These are phyloP conservation scores for Nephrotoma guestfalica DNA, from an alignment of 2,888 invertebrate genomes.

Conservation along the genomic window DNA sequence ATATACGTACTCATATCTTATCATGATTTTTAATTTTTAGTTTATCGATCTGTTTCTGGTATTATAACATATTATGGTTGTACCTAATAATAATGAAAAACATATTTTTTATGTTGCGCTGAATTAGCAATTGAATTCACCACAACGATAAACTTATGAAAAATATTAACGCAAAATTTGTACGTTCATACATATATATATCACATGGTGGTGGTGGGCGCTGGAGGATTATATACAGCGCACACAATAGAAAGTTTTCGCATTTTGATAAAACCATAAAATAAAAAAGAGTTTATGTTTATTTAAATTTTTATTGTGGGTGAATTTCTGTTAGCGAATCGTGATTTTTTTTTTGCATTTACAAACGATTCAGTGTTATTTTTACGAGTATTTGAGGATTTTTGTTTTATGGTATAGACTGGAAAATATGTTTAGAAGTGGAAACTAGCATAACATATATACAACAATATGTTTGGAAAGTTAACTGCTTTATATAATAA, in stretches of 20 bases:
- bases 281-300: background rate
- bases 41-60: background rate
- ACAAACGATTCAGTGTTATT: background rate
- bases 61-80: background rate
- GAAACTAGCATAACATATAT: background rate
- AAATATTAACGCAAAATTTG: background rate
- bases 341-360: background rate
- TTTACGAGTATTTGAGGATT: background rate
- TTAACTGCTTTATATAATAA: background rate
- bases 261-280: background rate
- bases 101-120: background rate
- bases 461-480: background rate
- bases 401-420: background rate
- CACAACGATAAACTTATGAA: background rate
- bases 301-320: background rate
- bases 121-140: background rate
- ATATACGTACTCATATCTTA: background rate
- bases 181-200: background rate
- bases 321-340: background rate
- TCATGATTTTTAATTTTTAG: background rate
- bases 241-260: background rate
- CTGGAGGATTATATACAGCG: background rate
- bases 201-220: background rate
- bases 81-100: background rate
- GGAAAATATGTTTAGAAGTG: background rate